These are phyloP conservation scores for Erythrolamprus reginae DNA, from an alignment of 2,113 vertebrate genomes.

Conservation along the genomic window DNA sequence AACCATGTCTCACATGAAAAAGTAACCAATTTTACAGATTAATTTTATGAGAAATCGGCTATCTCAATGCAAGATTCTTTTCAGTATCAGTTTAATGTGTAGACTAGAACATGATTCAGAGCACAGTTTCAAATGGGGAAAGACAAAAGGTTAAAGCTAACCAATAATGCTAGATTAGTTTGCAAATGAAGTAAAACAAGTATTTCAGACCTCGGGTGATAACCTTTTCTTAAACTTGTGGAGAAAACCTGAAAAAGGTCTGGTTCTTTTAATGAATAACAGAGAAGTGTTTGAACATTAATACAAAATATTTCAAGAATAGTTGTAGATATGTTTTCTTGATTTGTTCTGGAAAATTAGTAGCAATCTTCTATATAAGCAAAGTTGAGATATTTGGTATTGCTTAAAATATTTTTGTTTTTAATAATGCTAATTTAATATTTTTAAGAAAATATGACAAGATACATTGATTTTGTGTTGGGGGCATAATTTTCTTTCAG, in stretches of 20 bases:
- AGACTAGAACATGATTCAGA: background rate
- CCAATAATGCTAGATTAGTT: background rate
- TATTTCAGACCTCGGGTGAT: background rate
- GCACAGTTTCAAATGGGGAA: background rate
- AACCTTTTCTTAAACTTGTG: background rate
- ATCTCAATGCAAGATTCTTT: background rate
- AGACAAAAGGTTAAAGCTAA: background rate
- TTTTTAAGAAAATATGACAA: background rate
- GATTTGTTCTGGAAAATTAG: constrained; percentile 14
- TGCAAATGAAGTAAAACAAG: background rate
- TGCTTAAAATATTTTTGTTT: background rate
- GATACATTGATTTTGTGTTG: background rate
- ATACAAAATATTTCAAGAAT: background rate
- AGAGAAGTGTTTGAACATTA: background rate
- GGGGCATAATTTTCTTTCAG: constrained; percentile 44
- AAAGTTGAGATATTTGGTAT: background rate
- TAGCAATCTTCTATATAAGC: background rate
- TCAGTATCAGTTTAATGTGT: background rate
- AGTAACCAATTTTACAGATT: constrained; percentile 58
- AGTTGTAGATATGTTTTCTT: background rate
- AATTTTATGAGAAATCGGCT: background rate
- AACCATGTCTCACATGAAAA: constrained; percentile 69
- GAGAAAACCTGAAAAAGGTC: background rate
- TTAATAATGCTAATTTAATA: background rate
- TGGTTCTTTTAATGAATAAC: background rate